These are phyloP conservation scores for Neopelma chrysocephalum DNA, from an alignment of 2,797 vertebrate genomes.

Conservation along the genomic window DNA sequence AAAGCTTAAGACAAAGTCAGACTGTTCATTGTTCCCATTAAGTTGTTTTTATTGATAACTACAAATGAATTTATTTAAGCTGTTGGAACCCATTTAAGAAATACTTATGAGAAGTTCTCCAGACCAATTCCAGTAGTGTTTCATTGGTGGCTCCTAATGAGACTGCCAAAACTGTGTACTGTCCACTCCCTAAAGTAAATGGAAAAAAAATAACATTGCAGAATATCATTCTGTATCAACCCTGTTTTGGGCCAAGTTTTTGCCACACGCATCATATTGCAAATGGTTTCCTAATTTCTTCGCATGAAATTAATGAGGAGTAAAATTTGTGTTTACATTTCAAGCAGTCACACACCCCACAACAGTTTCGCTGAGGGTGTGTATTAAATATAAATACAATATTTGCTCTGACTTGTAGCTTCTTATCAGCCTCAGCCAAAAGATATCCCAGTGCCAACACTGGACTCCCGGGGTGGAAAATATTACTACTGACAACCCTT, in stretches of 20 bases:
- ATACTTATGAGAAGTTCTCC: neutral
- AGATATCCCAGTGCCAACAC: neutral
- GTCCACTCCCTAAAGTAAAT: neutral
- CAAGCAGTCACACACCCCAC: neutral
- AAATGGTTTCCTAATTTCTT: neutral
- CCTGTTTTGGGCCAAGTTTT: accelerated
- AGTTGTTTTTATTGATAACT: neutral
- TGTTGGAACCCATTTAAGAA: neutral
- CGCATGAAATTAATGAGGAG: neutral
- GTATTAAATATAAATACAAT: neutral
- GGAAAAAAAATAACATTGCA: accelerated
- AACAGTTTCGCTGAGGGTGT: neutral
- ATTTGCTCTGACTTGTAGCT: neutral
- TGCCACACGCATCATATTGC: neutral
- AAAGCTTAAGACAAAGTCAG: neutral
- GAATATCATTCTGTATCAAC: too few species aligned
- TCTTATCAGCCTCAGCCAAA: neutral
- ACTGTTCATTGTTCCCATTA: accelerated
- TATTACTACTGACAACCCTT: neutral
- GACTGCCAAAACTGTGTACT: neutral
- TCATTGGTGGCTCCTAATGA: accelerated
- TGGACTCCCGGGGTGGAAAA: neutral
- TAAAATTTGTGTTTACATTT: neutral
- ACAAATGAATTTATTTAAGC: neutral
- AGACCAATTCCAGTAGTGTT: neutral